These are phyloP conservation scores for Pangasius krempfi DNA, from an alignment of 2,797 vertebrate species.

Conservation along the genomic window DNA sequence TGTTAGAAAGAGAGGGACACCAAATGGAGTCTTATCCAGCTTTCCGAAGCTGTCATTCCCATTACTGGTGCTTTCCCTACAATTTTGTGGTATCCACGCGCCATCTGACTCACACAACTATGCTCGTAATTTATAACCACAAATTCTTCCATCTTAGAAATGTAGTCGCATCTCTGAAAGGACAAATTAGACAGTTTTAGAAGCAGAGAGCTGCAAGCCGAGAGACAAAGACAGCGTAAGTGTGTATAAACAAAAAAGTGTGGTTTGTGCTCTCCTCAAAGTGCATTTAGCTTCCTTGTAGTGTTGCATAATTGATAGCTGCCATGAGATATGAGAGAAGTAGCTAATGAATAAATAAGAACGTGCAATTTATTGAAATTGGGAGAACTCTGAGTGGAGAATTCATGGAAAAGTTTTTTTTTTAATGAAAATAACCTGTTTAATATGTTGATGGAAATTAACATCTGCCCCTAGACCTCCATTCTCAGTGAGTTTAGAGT, in stretches of 20 bases:
- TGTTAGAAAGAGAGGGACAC: background rate
- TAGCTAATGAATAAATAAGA: background rate
- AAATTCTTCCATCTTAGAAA: slow-evolving; percentile 15
- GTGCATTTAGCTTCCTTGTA: background rate
- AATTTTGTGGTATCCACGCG: background rate
- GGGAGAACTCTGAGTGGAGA: background rate
- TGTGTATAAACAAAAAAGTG: background rate
- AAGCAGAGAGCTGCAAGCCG: background rate
- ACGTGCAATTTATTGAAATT: background rate
- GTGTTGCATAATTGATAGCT: background rate
- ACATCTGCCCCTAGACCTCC: background rate
- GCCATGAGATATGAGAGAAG: background rate
- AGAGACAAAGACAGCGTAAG: background rate
- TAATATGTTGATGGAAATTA: background rate
- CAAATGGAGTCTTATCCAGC: background rate
- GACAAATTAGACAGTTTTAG: background rate
- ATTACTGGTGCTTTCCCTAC: background rate
- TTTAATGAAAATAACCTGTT: background rate
- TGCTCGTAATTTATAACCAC: background rate
- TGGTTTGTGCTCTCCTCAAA: background rate
- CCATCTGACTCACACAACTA: slow-evolving; percentile 6
- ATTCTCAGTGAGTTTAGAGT: background rate
- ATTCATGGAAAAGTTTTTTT: background rate
- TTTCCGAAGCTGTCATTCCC: background rate
- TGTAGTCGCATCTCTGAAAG: background rate